These are phyloP conservation scores for Amblyopsis rosae DNA, from an alignment of 2,113 vertebrate genomes.

Conservation along the genomic window DNA sequence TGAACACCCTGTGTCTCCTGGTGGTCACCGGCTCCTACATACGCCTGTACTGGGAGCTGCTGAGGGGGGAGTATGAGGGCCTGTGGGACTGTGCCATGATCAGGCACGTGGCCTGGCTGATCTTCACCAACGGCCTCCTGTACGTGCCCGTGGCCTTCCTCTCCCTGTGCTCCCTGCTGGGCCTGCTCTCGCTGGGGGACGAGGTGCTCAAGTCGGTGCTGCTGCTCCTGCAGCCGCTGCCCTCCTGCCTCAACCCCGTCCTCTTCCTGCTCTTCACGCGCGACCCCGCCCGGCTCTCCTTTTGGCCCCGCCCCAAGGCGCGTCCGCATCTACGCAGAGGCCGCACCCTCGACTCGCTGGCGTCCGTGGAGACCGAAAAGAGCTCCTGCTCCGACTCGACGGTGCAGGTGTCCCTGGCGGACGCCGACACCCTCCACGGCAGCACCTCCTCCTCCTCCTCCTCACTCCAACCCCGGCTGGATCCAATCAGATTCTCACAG, in stretches of 20 bases:
- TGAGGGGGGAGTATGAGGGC: conserved; percentile 83
- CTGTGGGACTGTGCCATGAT: conserved; percentile 93
- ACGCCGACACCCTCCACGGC: conserved; percentile 77
- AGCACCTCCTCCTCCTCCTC: conserved; percentile 37
- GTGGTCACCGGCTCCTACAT: conserved; percentile 88
- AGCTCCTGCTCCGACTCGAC: conserved; percentile 86
- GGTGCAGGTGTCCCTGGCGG: conserved; percentile 83
- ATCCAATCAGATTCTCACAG: conserved; percentile 61
- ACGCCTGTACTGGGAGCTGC: conserved; percentile 88
- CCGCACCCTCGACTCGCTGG: conserved; percentile 70
- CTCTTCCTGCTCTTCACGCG: conserved; percentile 91
- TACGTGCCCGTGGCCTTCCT: conserved; percentile 94
- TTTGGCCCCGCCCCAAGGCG: conserved; percentile 71
- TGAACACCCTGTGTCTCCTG: conserved; percentile 87
- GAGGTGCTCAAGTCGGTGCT: conserved; percentile 90
- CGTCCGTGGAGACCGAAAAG: conserved; percentile 83
- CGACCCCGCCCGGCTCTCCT: conserved; percentile 83
- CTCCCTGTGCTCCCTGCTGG: conserved; percentile 87
- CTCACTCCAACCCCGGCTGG: conserved; percentile 34
- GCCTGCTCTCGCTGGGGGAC: conserved; percentile 86
- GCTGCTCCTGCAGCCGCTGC: conserved; percentile 88
- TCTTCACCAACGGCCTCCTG: conserved; percentile 91
- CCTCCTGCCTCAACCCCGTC: conserved; percentile 90
- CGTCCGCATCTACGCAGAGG: conserved; percentile 65
- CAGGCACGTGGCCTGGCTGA: conserved; percentile 93